Conservation (phyloP, 2,888 invertebrate species). For the Drosophila rellima region DNA sequence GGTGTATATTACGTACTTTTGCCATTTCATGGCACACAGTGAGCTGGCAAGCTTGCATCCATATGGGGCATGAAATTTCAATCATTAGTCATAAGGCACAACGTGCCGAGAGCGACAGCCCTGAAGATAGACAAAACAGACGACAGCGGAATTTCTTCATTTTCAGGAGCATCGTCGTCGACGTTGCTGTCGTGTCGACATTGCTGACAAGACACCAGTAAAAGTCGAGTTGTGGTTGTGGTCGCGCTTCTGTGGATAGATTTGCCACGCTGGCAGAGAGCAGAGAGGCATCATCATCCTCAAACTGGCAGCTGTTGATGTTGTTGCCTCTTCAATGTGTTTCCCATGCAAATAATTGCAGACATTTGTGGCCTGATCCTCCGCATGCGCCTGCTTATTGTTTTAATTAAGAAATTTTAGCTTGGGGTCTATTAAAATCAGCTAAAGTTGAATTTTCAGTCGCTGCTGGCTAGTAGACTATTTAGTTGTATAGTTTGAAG, state of each 20-base stretch:
- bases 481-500: conserved; percentile 29
- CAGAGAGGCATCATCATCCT: conserved; percentile 1
- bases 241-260: conserved; percentile 72
- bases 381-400: conserved; percentile 66
- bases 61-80: conserved; percentile 68
- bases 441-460: conserved; percentile 32
- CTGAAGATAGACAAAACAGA: conserved; percentile 60
- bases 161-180: conserved; percentile 62
- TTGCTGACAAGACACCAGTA: conserved; percentile 64
- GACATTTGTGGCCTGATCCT: conserved; percentile 69
- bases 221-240: conserved; percentile 70
- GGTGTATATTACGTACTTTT: conserved; percentile 33
- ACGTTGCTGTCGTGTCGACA: conserved; percentile 55
- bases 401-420: conserved; percentile 79
- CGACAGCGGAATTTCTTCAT: conserved; percentile 77
- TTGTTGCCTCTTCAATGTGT: conserved; percentile 30
- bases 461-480: conserved; percentile 24
- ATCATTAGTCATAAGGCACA: conserved; percentile 74
- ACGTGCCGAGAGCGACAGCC: conserved; percentile 47
- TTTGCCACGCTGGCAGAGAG: conserved; percentile 54
- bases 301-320: conserved; percentile 66
- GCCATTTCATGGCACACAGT: conserved; percentile 70
- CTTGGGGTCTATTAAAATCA: conserved; percentile 68
- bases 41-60: conserved; percentile 51
- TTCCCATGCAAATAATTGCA: conserved; percentile 77